Evolutionary conservation across 2,888 invertebrate genomes (phyloP), one percentile per base, ranked within the genome.

Genomic region (Hydrotaea diabolus): DNA sequence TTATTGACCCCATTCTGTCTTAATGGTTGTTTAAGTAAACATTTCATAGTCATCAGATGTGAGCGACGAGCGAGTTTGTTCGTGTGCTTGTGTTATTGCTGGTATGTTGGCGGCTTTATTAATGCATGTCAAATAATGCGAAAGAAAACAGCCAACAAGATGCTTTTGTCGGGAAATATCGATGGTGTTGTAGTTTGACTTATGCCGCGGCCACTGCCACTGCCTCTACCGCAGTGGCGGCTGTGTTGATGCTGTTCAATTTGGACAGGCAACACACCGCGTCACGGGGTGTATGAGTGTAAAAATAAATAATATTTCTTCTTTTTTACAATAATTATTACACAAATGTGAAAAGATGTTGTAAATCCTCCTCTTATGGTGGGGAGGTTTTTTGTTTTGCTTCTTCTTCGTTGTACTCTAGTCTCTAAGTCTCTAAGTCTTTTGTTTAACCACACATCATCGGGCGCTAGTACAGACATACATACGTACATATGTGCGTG

Each of bases 41-140:
- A 82, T 79, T 77, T 82, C 79, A 73, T 72, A 85, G 82, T 77
- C 66, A 79, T 82, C 77, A 77, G 80, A 26, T 71, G 23, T 36
- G 23, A 26, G 11, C 13, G 5, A 36, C 13, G 59, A 62, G 21
- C 23, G 17, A 36, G 66, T 46, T 11, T 62, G 43, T 77, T 46
- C 72, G 64, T 76, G 64, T 55, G 31, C 46, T 49, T 69, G 39
- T 72, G 53, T 73, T 64, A 69, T 77, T 82, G 66, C 73, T 85
- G 85, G 85, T 82, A 85, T 85, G 85, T 85, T 85, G 85, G 85
- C 85, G 85, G 85, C 85, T 82, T 82, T 85, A 85, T 85, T 85
- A 85, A 85, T 85, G 82, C 85, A 79, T 85, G 85, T 85, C 85
- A 85, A 80, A 82, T 77, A 82, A 78, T 69, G 76, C 11, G 72